phyloP scores from a whole-genome alignment of 2,797 vertebrate species.

The Ceyx erithaca region DNA sequence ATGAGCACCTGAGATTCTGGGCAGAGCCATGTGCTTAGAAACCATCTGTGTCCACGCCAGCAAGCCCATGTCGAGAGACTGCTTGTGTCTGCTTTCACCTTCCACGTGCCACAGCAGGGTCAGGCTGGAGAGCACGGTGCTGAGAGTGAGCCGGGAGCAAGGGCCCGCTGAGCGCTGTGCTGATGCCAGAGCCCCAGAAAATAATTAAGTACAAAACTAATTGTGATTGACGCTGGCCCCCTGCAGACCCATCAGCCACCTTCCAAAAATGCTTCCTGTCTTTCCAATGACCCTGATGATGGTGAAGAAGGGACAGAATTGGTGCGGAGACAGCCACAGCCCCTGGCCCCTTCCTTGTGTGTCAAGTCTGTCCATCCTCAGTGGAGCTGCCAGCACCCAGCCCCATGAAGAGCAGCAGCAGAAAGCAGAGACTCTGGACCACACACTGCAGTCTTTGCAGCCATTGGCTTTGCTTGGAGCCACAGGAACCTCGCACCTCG shows the following conservation, averaged over 20 bases:
- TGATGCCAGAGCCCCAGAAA: conserved; percentile 61
- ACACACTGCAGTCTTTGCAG: neutral
- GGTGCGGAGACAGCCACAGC: neutral
- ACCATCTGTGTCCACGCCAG: neutral
- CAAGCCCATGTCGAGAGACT: neutral
- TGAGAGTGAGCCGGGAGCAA: conserved; percentile 30
- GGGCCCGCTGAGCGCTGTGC: conserved; percentile 17
- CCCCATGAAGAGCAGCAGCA: neutral
- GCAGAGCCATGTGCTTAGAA: neutral
- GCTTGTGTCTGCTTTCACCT: conserved; percentile 22
- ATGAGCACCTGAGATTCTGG: neutral
- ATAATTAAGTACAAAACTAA: conserved; percentile 80
- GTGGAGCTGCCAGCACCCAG: neutral
- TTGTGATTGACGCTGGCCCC: conserved; percentile 74
- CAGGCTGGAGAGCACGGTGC: neutral
- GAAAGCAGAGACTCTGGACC: neutral
- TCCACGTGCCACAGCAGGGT: neutral
- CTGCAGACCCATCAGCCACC: conserved; percentile 54
- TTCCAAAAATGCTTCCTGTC: conserved; percentile 17
- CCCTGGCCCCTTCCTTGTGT: neutral
- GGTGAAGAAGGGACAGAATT: neutral
- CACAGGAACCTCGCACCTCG: neutral
- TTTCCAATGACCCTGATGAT: conserved; percentile 57
- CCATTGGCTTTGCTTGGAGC: rapidly evolving
- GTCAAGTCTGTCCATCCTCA: rapidly evolving